These are phyloP conservation scores for Pollenia labialis DNA, from an alignment of 2,888 invertebrate species.

Conservation along the genomic window DNA sequence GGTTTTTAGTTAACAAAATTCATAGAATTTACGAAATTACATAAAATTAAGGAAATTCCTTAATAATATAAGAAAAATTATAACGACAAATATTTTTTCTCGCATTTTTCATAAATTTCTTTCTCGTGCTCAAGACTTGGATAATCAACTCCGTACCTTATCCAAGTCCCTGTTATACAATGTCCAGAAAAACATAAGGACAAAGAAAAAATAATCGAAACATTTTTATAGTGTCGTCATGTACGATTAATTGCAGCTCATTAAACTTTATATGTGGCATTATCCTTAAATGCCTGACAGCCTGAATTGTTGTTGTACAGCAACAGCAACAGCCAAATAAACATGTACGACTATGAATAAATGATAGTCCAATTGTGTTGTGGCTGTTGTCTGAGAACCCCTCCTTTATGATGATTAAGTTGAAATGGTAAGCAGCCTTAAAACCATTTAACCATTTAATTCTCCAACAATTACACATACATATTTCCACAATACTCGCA, in stretches of 20 bases:
- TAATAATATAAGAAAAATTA: too few relatives aligned
- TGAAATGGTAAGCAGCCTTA: conserved; percentile 63
- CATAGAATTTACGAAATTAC: too few relatives aligned
- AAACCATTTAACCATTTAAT: conserved; percentile 73
- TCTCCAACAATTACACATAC: conserved; percentile 71
- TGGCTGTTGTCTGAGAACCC: conserved; percentile 52
- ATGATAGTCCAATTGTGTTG: conserved; percentile 5
- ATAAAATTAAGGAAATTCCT: too few relatives aligned
- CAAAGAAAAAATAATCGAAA: conserved; percentile 50
- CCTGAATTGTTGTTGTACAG: conserved; percentile 40
- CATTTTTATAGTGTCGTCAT: conserved; percentile 76
- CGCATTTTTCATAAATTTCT: too few relatives aligned
- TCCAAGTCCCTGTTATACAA: not conserved
- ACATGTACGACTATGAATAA: not conserved
- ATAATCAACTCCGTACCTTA: not conserved
- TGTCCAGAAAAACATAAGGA: not conserved
- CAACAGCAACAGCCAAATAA: conserved; percentile 48
- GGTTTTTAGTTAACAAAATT: too few relatives aligned
- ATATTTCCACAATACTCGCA: conserved; percentile 52
- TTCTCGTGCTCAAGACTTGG: too few relatives aligned
- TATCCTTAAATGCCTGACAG: conserved; percentile 74
- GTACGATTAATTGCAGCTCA: conserved; percentile 84
- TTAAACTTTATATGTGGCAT: conserved; percentile 83
- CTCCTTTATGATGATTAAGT: conserved; percentile 44
- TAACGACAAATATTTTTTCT: too few relatives aligned